A percentile compares a stretch with the other conserved stretches of the same genome.
These are phyloP conservation scores for Melospiza melodia DNA, from an alignment of 2,113 vertebrate species.

Conservation along the genomic window DNA sequence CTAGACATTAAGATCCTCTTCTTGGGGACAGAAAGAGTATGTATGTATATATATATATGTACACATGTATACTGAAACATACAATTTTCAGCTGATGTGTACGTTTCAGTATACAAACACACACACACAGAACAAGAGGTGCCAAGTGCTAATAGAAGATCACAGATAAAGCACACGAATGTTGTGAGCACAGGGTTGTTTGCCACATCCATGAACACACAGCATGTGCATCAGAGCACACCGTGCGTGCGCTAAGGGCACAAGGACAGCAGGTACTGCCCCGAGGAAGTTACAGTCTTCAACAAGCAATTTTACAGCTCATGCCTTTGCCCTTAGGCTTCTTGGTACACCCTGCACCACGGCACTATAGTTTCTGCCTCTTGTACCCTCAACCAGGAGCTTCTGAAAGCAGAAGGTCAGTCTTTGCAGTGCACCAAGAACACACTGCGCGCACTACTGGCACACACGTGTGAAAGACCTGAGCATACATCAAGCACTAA, in stretches of 20 bases:
- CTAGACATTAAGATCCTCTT: not conserved
- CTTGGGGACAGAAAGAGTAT: not conserved
- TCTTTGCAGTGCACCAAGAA: not conserved
- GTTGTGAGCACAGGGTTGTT: not conserved
- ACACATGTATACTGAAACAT: not conserved
- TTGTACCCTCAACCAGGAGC: not conserved
- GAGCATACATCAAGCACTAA: not conserved
- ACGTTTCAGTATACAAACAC: not conserved
- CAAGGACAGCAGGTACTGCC: not conserved
- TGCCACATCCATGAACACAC: not conserved
- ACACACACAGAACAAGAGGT: not conserved
- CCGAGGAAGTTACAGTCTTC: not conserved
- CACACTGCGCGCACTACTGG: fast-evolving
- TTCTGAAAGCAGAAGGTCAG: not conserved
- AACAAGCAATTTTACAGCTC: not conserved
- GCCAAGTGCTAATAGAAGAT: fast-evolving
- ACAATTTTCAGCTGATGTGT: fast-evolving
- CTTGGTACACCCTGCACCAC: not conserved
- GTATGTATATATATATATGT: fast-evolving
- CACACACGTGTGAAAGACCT: not conserved
- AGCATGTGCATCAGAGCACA: fast-evolving
- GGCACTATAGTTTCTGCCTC: fast-evolving
- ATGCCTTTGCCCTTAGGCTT: not conserved
- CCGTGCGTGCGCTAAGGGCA: fast-evolving
- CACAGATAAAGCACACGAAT: not conserved